Evolutionary conservation across 1,140 invertebrate genomes (phyloP).

Genomic region (Globodera ellingtonae): DNA sequence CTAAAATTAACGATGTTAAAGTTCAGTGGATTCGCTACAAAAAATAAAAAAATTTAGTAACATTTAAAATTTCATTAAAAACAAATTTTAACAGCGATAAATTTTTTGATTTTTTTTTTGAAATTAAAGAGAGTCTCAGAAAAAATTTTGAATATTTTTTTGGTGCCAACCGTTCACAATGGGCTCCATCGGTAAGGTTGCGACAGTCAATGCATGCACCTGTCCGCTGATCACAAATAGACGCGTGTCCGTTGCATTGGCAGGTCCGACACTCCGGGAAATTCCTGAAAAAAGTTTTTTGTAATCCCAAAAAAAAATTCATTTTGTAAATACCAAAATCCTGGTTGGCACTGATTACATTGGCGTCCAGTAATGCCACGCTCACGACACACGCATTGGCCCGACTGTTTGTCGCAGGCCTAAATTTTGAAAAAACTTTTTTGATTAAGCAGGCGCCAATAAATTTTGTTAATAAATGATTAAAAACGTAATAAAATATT

Average conservation of each 20-base stretch:
- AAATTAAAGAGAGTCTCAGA: not conserved
- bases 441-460: too few relatives aligned
- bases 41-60: too few relatives aligned
- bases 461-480: too few relatives aligned
- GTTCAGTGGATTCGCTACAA: too few relatives aligned
- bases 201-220: constrained; percentile 87
- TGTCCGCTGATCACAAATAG: constrained; percentile 84
- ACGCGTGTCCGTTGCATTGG: constrained; percentile 93
- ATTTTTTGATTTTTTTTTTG: not conserved
- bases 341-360: constrained; percentile 90
- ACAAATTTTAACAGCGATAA: too few relatives aligned
- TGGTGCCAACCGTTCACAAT: constrained; percentile 76
- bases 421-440: not conserved
- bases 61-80: too few relatives aligned
- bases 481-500: too few relatives aligned
- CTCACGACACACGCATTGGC: constrained; percentile 86
- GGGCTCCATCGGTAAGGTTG: constrained; percentile 82
- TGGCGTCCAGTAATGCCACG: constrained; percentile 87
- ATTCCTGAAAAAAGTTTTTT: constrained; percentile 62
- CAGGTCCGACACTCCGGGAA: constrained; percentile 92
- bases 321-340: constrained; percentile 75
- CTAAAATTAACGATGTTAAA: constrained; percentile 61
- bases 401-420: constrained; percentile 81
- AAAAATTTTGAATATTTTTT: too few relatives aligned
- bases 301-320: not conserved